A percentile compares a stretch with the other conserved stretches of the same genome.
These are phyloP conservation scores for Erebia aethiops DNA, from an alignment of 2,888 invertebrate species.

Conservation along the genomic window DNA sequence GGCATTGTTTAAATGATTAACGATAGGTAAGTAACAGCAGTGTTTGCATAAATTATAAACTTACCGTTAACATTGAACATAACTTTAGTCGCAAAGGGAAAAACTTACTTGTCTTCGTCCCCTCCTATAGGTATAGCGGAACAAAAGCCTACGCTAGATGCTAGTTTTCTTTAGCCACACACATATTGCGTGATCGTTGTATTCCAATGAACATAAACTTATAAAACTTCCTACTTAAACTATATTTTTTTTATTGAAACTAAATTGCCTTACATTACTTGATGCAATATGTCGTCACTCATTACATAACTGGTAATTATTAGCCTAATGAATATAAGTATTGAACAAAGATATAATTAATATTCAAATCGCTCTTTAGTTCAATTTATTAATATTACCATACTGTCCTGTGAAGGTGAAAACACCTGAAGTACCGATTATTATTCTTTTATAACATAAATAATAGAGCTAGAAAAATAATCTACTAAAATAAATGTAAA, in stretches of 20 bases:
- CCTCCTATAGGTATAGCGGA: neutral
- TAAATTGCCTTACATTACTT: neutral
- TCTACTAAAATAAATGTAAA: neutral
- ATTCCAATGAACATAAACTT: too few species aligned
- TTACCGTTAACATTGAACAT: constrained; percentile 37
- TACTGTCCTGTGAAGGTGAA: neutral
- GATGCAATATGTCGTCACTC: neutral
- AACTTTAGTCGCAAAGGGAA: neutral
- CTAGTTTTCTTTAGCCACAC: neutral
- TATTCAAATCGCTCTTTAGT: constrained; percentile 2
- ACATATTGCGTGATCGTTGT: too few species aligned
- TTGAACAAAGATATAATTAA: neutral
- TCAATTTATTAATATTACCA: neutral
- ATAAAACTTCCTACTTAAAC: too few species aligned
- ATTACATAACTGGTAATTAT: neutral
- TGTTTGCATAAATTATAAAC: constrained; percentile 33
- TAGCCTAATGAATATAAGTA: neutral
- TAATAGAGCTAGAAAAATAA: neutral
- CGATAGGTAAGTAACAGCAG: constrained; percentile 7
- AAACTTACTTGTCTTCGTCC: neutral
- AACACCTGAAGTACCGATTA: neutral
- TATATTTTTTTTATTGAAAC: neutral
- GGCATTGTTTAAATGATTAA: constrained; percentile 6
- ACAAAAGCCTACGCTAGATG: neutral
- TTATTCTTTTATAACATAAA: neutral